Conservation (phyloP, 1,140 invertebrate species). For the Paralvinella palmiformis region DNA sequence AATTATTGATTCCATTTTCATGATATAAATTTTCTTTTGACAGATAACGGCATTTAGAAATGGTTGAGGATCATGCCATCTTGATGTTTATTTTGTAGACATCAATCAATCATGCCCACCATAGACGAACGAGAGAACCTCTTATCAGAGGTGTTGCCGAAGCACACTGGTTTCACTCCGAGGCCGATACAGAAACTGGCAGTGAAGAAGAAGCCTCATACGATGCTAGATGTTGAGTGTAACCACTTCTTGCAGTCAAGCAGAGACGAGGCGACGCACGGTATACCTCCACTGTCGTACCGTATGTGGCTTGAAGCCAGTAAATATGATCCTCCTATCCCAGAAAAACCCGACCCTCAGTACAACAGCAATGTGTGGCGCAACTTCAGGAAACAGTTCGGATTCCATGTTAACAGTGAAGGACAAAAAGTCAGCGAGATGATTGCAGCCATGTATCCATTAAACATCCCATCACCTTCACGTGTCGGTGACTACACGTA, state of each 20-base stretch:
- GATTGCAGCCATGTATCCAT: constrained; percentile 44
- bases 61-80: too few species aligned
- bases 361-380: constrained; percentile 49
- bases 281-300: constrained; percentile 33
- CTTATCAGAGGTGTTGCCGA: not conserved
- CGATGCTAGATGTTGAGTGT: constrained; percentile 43
- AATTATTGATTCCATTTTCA: too few species aligned
- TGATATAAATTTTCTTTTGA: too few species aligned
- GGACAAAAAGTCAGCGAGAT: constrained; percentile 40
- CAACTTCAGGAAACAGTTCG: constrained; percentile 42
- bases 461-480: constrained; percentile 45
- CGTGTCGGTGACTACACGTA: constrained; percentile 41
- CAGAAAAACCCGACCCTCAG: constrained; percentile 33
- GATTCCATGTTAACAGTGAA: constrained; percentile 35
- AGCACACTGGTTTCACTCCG: constrained; percentile 40
- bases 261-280: constrained; percentile 29
- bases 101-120: too few species aligned
- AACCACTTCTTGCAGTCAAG: constrained; percentile 37
- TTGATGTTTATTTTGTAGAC: too few species aligned
- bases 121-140: not conserved
- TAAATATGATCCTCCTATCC: constrained; percentile 38
- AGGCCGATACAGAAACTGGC: constrained; percentile 36
- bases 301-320: constrained; percentile 47
- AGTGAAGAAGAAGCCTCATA: constrained; percentile 26
- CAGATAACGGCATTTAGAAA: too few species aligned